Percentiles rank a stretch among this genome's conserved stretches.
These are phyloP conservation scores for Eleutherodactylus coqui DNA, from an alignment of 2,797 vertebrate genomes.

Conservation along the genomic window DNA sequence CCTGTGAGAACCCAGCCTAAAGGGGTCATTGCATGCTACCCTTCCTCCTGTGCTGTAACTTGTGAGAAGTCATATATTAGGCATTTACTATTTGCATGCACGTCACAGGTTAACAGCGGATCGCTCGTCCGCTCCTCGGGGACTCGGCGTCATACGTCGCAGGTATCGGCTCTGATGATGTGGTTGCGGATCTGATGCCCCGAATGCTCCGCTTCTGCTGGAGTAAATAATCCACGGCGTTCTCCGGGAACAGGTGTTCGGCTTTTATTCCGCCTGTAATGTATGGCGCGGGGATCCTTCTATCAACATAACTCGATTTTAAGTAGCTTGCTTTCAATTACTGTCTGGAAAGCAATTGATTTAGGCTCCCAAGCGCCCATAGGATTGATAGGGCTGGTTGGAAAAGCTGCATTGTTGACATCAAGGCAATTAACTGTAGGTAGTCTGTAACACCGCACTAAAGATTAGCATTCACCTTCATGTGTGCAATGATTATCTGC, in stretches of 20 bases:
- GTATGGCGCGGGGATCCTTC: slow-evolving; percentile 30
- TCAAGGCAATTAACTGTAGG: slow-evolving; percentile 48
- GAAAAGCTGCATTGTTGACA: slow-evolving; percentile 59
- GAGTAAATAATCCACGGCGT: no score
- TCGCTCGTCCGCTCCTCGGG: not conserved
- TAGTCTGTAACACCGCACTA: slow-evolving; percentile 39
- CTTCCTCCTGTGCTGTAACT: not conserved
- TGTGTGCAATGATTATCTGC: slow-evolving; percentile 52
- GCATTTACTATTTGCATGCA: not conserved
- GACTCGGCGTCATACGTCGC: not conserved
- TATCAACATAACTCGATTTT: slow-evolving; percentile 56
- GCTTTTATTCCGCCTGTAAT: slow-evolving; percentile 18
- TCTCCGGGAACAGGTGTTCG: slow-evolving; percentile 21
- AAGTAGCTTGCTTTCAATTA: slow-evolving; percentile 62
- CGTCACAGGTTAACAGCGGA: no score
- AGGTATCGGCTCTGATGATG: not conserved
- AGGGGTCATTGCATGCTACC: no score
- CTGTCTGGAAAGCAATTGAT: slow-evolving; percentile 58
- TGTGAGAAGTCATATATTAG: not conserved
- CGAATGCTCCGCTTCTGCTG: not conserved
- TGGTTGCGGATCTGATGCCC: not conserved
- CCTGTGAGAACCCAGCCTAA: no score
- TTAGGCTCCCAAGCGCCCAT: slow-evolving; percentile 51
- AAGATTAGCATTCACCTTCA: slow-evolving; percentile 50
- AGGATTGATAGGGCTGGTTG: slow-evolving; percentile 54